phyloP scores from a whole-genome alignment of 2,797 vertebrate genomes.

The Amphiprion clarkii region DNA sequence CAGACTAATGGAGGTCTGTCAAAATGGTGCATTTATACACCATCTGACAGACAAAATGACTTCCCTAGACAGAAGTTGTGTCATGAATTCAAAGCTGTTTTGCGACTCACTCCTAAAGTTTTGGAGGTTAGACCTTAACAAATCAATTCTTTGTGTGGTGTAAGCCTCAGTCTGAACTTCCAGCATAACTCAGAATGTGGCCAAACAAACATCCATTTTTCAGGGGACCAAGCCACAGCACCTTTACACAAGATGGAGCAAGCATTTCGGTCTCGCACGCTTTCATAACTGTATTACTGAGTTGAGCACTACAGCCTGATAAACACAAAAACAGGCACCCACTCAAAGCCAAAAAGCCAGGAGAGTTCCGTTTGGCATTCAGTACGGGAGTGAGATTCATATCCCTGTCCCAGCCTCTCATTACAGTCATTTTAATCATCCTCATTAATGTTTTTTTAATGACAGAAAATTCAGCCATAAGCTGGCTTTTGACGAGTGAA shows the following conservation, averaged over 20 bases:
- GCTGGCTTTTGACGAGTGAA: conserved; percentile 61
- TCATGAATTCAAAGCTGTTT: conserved; percentile 37
- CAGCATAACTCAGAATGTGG: conserved; percentile 5
- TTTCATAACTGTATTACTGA: conserved; percentile 29
- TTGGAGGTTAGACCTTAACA: conserved; percentile 20
- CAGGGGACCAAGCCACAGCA: conserved; percentile 20
- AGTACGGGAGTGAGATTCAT: conserved; percentile 59
- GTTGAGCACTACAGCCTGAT: conserved; percentile 20
- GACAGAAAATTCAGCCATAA: conserved; percentile 56
- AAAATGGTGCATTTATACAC: conserved; percentile 17
- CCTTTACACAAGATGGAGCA: conserved; percentile 26
- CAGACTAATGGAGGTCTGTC: conserved; percentile 33
- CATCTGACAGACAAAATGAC: conserved; percentile 40
- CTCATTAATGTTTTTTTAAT: conserved; percentile 79
- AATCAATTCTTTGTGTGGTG: conserved; percentile 24
- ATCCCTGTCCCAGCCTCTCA: conserved; percentile 55
- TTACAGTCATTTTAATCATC: conserved; percentile 71
- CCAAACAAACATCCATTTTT: conserved; percentile 21
- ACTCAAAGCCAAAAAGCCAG: conserved; percentile 55
- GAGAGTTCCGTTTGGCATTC: conserved; percentile 63
- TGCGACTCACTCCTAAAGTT: conserved; percentile 20
- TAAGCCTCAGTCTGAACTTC: conserved; percentile 10
- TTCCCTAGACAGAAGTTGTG: conserved; percentile 23
- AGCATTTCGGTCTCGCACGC: conserved; percentile 19
- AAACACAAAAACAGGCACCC: conserved; percentile 60